phyloP scores from a whole-genome alignment of 2,888 invertebrate genomes.

The Acanthopleura granulata region DNA sequence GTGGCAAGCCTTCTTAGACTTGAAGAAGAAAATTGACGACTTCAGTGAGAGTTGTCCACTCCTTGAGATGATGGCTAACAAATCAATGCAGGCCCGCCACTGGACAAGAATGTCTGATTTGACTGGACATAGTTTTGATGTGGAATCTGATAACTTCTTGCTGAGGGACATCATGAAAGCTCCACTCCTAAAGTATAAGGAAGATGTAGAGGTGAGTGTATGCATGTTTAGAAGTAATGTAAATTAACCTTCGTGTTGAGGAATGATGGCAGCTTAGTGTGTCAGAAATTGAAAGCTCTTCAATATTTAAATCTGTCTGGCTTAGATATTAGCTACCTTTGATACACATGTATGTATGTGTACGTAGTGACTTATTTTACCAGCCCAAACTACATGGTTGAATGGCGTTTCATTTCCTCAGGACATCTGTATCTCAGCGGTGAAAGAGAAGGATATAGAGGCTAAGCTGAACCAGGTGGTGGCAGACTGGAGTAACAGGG shows the following conservation, averaged over 20 bases:
- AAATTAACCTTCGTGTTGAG: no score
- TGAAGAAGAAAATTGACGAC: slow-evolving; percentile 91
- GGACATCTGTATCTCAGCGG: slow-evolving; percentile 91
- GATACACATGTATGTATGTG: no score
- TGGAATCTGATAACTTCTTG: slow-evolving; percentile 84
- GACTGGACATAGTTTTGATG: slow-evolving; percentile 79
- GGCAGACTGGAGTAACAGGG: slow-evolving; percentile 83
- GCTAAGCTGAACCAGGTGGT: slow-evolving; percentile 86
- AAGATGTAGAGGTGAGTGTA: slow-evolving; percentile 82
- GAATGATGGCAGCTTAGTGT: no score
- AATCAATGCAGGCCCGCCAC: slow-evolving; percentile 86
- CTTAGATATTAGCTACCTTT: no score
- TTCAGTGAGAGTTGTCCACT: slow-evolving; percentile 90
- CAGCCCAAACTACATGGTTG: background rate
- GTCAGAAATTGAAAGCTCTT: no score
- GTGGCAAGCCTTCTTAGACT: slow-evolving; percentile 88
- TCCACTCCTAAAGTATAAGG: slow-evolving; percentile 83
- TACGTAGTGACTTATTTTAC: no score
- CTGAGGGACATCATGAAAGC: slow-evolving; percentile 87
- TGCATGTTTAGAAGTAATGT: background rate
- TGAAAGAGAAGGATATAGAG: slow-evolving; percentile 92
- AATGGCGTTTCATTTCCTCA: slow-evolving; percentile 55
- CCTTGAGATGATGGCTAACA: slow-evolving; percentile 88
- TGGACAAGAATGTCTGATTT: slow-evolving; percentile 78
- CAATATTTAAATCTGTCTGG: no score